A percentile compares a stretch with the other conserved stretches of the same genome.
Conservation (phyloP, 2,113 vertebrate genomes). For the Oplegnathus fasciatus region DNA sequence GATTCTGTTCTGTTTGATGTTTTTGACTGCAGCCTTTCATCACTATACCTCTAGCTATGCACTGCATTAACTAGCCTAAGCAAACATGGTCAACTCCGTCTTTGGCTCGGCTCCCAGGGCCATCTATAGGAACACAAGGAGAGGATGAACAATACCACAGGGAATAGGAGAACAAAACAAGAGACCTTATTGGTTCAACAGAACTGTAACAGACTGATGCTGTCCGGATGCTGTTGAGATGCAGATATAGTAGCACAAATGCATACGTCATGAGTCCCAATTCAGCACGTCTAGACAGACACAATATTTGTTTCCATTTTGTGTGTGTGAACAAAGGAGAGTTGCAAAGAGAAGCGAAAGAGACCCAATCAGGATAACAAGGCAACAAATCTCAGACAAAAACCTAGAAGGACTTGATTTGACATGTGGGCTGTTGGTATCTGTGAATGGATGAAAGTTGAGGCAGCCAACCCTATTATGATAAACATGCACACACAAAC, state of each 20-base stretch:
- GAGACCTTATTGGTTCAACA: background rate
- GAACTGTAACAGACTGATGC: too few species aligned
- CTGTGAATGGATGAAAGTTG: background rate
- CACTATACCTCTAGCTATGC: background rate
- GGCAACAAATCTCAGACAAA: too few species aligned
- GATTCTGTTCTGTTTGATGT: background rate
- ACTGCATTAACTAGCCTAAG: background rate
- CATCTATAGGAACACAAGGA: background rate
- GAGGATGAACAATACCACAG: background rate
- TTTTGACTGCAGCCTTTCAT: background rate
- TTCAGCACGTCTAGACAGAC: background rate
- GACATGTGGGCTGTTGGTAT: background rate
- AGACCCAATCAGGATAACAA: background rate
- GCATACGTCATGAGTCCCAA: background rate
- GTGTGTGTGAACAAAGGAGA: background rate
- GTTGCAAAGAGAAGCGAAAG: too few species aligned
- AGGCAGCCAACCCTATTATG: background rate
- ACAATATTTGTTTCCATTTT: background rate
- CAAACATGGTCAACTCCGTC: background rate
- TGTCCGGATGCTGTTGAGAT: background rate
- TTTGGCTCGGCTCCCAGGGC: background rate
- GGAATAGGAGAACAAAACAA: background rate
- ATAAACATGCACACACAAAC: background rate
- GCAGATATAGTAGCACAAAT: background rate
- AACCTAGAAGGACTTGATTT: background rate